Base-by-base conservation (phyloP, 2,888 invertebrate genomes). In the Creontiades dilutus region DNA sequence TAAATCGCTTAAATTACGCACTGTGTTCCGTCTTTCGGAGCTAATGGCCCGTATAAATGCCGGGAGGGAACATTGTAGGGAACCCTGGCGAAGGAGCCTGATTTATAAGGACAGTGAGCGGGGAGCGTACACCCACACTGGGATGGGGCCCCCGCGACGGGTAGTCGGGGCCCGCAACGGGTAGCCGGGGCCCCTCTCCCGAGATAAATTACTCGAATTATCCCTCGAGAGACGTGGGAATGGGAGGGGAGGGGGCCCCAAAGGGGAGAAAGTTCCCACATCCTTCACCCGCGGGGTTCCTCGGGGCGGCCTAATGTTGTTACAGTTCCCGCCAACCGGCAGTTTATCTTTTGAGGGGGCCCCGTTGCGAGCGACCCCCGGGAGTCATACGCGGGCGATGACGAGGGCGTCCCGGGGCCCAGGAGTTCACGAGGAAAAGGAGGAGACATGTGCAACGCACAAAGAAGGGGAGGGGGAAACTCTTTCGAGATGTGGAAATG, bases 211-310 rank as follows among this genome's bases (percentile, higher is more conserved):
- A 48, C 81, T 81, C 81, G 81, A 81, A 81, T 81, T 81, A 81
- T 81, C 81, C 48, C 81, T 37, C 37, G 37, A 48, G 47, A 81
- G 48, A 61, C 47, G 81, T n/a, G 14, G 81, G 48, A 81, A 14
- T 37, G 48, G n/a, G 13, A 28, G 14, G 14, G 80, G 37, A 16
- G 81, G 48, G 48, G 48, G 81, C 81, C 81, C 81, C 81, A 48
- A 81, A 81, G 81, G 81, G 81, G 81, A 81, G 81, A 81, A 81
- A 81, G 81, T 81, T 81, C 81, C 81, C 81, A 81, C 81, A 81
- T 81, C 81, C 81, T 81, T 81, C 81, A 81, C 28, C 81, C 81
- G 81, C 81, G 81, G 81, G 81, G 81, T 46, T 48, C 48, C 81
- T 81, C 47, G 75, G 48, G 81, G 28, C 16, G 47, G 9, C 48